phyloP scores from a whole-genome alignment of 1,140 invertebrate genomes.

The Drosophila sturtevanti region DNA sequence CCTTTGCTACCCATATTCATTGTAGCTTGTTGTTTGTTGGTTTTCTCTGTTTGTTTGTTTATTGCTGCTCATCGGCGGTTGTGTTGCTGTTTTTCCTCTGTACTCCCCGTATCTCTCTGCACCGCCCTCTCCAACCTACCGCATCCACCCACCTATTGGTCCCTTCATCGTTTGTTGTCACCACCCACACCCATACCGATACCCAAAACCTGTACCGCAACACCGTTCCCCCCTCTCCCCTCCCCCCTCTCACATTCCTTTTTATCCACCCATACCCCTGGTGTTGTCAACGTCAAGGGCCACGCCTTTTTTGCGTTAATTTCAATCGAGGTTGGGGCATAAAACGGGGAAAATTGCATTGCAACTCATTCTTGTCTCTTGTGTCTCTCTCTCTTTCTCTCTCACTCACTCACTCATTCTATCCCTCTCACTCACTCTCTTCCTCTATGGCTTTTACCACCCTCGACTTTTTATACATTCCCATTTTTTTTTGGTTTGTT shows the following conservation, averaged over 20 bases:
- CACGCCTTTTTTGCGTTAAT: constrained; percentile 80
- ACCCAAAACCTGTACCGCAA: constrained; percentile 9
- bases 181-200: constrained; percentile 13
- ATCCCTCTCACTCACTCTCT: neutral
- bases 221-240: constrained; percentile 17
- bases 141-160: no score
- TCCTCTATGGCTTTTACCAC: constrained; percentile 19
- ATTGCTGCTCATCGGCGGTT: constrained; percentile 61
- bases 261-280: constrained; percentile 15
- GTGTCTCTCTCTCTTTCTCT: constrained; percentile 1
- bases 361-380: constrained; percentile 10
- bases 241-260: constrained; percentile 22
- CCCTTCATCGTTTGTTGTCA: neutral
- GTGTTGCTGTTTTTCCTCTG: constrained; percentile 26
- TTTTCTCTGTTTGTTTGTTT: constrained; percentile 62
- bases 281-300: constrained; percentile 64
- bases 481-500: constrained; percentile 54
- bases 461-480: constrained; percentile 18
- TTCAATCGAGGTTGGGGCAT: constrained; percentile 53
- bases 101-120: neutral
- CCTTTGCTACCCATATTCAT: constrained; percentile 10
- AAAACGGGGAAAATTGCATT: constrained; percentile 37
- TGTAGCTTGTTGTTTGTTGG: constrained; percentile 41
- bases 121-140: neutral
- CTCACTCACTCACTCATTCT: neutral